Evolutionary conservation across 2,113 vertebrate genomes (phyloP).

Genomic region (Columba livia): DNA sequence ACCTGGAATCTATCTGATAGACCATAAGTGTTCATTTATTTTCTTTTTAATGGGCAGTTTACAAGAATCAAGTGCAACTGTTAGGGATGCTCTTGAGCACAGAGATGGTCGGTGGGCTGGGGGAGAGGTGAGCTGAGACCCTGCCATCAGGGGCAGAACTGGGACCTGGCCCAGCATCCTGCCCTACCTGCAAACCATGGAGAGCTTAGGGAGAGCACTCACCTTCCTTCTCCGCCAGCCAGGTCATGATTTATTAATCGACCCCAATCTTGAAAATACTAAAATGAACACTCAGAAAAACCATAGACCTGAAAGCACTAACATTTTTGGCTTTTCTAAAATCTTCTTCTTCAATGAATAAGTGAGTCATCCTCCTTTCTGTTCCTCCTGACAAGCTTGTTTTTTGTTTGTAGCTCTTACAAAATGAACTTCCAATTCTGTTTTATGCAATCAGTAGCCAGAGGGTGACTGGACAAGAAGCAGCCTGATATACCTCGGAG

Average conservation of each 20-base stretch:
- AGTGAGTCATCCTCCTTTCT: neutral
- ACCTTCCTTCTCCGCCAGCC: neutral
- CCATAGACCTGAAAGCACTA: neutral
- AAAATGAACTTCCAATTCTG: neutral
- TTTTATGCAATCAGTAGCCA: slow-evolving; percentile 14
- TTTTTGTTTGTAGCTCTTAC: neutral
- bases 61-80: neutral
- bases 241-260: neutral
- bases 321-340: neutral
- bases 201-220: neutral
- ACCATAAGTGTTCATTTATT: neutral
- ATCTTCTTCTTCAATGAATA: neutral
- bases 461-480: slow-evolving; percentile 30
- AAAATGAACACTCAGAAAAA: neutral
- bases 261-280: neutral
- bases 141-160: neutral
- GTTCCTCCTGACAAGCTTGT: neutral
- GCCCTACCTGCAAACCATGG: fast-evolving
- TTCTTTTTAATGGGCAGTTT: neutral
- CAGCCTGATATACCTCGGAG: neutral
- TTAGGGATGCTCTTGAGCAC: neutral
- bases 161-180: too few relatives aligned
- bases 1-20: neutral
- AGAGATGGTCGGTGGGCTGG: neutral
- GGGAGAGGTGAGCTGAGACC: neutral